A percentile compares a stretch with the other conserved stretches of the same genome.
phyloP scores from a whole-genome alignment of 2,888 invertebrate genomes.

The Oeneis ivallda region DNA sequence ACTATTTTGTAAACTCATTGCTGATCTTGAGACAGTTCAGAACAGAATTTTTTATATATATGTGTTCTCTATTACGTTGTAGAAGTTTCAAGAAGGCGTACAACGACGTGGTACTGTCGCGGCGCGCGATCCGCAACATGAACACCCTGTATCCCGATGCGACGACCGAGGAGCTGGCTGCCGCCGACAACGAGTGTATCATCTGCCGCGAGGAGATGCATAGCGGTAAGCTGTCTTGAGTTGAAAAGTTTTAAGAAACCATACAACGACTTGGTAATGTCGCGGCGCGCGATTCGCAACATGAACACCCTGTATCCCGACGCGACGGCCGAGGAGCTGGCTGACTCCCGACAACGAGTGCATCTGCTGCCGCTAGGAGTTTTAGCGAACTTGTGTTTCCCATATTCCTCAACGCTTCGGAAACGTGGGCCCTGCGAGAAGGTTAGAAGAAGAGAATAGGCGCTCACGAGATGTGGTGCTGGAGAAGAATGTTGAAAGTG shows the following conservation, averaged over 20 bases:
- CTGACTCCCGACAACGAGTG: too few species aligned
- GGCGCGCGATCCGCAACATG: conserved; percentile 98
- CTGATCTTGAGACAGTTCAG: background rate
- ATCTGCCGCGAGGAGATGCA: conserved; percentile 97
- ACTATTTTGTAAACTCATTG: background rate
- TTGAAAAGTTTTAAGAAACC: background rate
- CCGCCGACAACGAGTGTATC: conserved; percentile 98
- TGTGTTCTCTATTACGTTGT: conserved; percentile 27
- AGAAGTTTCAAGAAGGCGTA: conserved; percentile 98
- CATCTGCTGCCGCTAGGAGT: too few species aligned
- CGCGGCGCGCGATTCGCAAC: background rate
- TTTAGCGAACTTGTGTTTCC: too few species aligned
- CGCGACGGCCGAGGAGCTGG: too few species aligned
- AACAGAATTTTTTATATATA: background rate
- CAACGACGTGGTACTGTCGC: conserved; percentile 97
- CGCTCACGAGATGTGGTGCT: too few species aligned
- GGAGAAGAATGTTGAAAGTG: too few species aligned
- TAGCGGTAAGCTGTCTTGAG: conserved; percentile 59
- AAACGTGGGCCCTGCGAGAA: too few species aligned
- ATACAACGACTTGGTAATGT: background rate
- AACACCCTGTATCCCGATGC: conserved; percentile 98
- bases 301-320: too few species aligned
- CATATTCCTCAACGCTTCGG: too few species aligned
- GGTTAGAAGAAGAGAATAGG: too few species aligned
- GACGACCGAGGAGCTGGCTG: conserved; percentile 93